Evolutionary conservation across 2,113 vertebrate species (phyloP), one percentile per base, ranked within the genome.

Genomic region (Nibea coibor): DNA sequence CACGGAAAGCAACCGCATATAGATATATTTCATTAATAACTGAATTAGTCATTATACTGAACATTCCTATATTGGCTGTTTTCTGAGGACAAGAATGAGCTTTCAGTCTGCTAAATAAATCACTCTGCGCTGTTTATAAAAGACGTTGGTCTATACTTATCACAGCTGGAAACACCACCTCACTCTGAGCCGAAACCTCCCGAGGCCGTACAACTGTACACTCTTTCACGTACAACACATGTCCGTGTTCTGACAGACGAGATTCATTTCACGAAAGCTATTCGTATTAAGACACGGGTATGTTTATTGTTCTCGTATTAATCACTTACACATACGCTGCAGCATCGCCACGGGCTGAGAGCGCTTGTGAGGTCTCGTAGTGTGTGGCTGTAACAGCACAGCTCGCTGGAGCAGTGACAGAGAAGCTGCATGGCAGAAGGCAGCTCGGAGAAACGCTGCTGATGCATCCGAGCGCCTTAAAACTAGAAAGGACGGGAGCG

Each of bases 201-300:
- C 28, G 43, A 70, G 53, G 66, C 61, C 14, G 5, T 1, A n/a
- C 59, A 42, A 53, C 65, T 54, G 69, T 10, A 28, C 10, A 8
- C 4, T 35, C 16, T 69, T 51, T 48, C 35, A 59, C 69, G 45
- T 42, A 6, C 26, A 54, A 16, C 59, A 24, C 61, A 22, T 10
- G 42, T 72, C 47, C 48, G 42, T 68, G 26, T 47, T 54, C 47
- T 31, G 57, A 56, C 61, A 62, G 61, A 28, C 19, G 45, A 78
- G 20, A 35, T 47, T 62, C 0, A 10, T 53, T 64, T 66, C 69
- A 78, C 84, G 57, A 59, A 72, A 45, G 31, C 43, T 63, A 69
- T 73, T 58, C n/a, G n/a, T 22, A 57, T 66, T 54, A 63, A 22
- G 42, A 61, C 66, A 35, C 39, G 53, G 53, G 19, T 11, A 47